These are phyloP conservation scores for Thymelicus acteon DNA, from an alignment of 2,888 invertebrate species.

Conservation along the genomic window DNA sequence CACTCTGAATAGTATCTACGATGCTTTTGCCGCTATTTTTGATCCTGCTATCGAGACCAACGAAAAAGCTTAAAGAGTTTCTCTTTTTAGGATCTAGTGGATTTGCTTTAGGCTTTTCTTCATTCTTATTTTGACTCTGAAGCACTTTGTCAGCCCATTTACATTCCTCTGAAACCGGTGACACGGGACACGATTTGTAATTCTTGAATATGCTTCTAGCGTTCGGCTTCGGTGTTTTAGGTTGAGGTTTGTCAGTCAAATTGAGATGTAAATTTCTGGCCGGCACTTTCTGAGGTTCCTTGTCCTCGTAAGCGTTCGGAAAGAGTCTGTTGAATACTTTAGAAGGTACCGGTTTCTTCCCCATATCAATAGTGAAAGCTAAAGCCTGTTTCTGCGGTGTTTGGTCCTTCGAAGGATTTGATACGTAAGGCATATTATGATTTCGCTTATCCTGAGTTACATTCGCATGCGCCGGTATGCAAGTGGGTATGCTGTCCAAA, in stretches of 20 bases:
- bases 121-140: conserved; percentile 53
- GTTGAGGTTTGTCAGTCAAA: conserved; percentile 68
- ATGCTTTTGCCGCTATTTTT: conserved; percentile 79
- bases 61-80: conserved; percentile 87
- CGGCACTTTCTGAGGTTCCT: conserved; percentile 60
- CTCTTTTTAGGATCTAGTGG: conserved; percentile 80
- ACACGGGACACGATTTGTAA: conserved; percentile 92
- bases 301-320: conserved; percentile 57
- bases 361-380: conserved; percentile 71
- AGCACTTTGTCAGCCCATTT: conserved; percentile 85
- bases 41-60: conserved; percentile 82
- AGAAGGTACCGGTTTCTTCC: conserved; percentile 63
- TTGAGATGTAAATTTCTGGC: conserved; percentile 74
- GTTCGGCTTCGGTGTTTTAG: conserved; percentile 66
- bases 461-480: conserved; percentile 74
- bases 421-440: conserved; percentile 56
- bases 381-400: conserved; percentile 60
- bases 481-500: conserved; percentile 60
- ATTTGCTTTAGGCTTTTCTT: conserved; percentile 59
- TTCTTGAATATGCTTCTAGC: conserved; percentile 86
- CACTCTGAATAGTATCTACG: conserved; percentile 86
- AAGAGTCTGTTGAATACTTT: conserved; percentile 79
- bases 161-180: conserved; percentile 92
- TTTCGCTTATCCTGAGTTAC: conserved; percentile 51
- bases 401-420: conserved; percentile 71